Evolutionary conservation across 2,113 vertebrate species (phyloP), one percentile per base, ranked within the genome.

Genomic region (Neolamprologus hecqui): DNA sequence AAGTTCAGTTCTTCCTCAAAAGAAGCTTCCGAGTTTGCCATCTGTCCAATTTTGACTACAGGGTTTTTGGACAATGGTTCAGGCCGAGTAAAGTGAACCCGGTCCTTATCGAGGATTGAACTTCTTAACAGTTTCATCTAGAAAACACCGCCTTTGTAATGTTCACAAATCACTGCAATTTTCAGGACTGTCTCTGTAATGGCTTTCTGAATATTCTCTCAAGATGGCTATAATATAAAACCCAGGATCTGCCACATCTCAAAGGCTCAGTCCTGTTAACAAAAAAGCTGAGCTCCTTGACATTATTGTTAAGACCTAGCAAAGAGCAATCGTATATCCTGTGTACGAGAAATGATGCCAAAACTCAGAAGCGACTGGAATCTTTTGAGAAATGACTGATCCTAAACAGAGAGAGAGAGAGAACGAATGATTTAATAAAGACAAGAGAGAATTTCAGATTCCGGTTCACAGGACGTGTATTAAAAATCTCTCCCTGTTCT

Each of bases 21-120:
- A 89, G 86, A 88, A 54, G 81, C 83, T 53, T 81, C 63, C 63
- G 37, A 75, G 63, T 86, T 81, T 33, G 53, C 63, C 79, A 73
- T 87, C 79, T 79, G 85, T 87, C 70, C 84, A 60, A 8, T 45
- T 31, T 3, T 75, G 42, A 90, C 60, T 40, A 86, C 73, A 84
- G 40, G 77, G 70, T 26, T 92, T 90, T 91, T 93, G 84, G 85
- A 88, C 89, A 84, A 79, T 85, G 81, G 83, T 79, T 89, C 84
- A 68, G 77, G 90, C 86, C 65, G 81, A 85, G 87, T 92, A 75
- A 87, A 83, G 79, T 53, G 68, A 89, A 70, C 55, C 84, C 58
- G 45, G 81, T 79, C 47, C n/a, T 57, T 33, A 47, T 10, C 33
- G 57, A 83, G 33, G 84, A 83, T 77, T 19, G 3, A 40, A 7